phyloP scores from a whole-genome alignment of 2,113 vertebrate species.

The Lanius ludovicianus region DNA sequence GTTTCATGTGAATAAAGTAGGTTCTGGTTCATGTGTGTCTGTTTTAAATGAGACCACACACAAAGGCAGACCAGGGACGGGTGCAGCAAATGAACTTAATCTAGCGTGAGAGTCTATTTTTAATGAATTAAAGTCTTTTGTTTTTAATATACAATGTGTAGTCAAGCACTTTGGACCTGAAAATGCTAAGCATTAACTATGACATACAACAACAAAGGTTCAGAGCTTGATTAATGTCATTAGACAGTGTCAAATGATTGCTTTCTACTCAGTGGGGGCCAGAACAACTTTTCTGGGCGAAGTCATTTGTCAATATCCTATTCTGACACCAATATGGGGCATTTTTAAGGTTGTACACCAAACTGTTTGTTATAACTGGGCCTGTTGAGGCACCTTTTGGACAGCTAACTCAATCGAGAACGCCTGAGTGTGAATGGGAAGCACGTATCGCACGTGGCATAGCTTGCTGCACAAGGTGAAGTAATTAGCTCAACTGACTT shows the following conservation, averaged over 20 bases:
- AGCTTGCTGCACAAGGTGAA: neutral
- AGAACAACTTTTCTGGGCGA: neutral
- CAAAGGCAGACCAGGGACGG: conserved; percentile 26
- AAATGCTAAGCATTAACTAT: conserved; percentile 52
- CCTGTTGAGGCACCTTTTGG: neutral
- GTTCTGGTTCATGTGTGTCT: conserved; percentile 47
- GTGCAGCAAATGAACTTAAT: conserved; percentile 61
- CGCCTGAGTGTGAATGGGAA: neutral
- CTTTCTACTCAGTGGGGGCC: neutral
- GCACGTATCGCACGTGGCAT: neutral
- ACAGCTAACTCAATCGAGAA: neutral
- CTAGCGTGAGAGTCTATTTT: conserved; percentile 61
- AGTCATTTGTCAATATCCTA: conserved; percentile 23
- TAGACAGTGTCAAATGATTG: neutral
- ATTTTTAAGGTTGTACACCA: neutral
- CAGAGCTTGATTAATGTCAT: conserved; percentile 20
- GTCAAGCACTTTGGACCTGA: conserved; percentile 45
- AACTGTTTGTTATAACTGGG: neutral
- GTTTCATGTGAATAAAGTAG: conserved; percentile 43
- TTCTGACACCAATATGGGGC: neutral
- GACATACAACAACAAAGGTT: conserved; percentile 4
- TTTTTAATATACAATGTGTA: conserved; percentile 53
- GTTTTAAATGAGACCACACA: conserved; percentile 61
- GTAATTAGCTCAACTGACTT: neutral
- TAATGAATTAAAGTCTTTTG: conserved; percentile 66